Conservation (phyloP, 1,140 invertebrate genomes). For the Drosophila subobscura region DNA sequence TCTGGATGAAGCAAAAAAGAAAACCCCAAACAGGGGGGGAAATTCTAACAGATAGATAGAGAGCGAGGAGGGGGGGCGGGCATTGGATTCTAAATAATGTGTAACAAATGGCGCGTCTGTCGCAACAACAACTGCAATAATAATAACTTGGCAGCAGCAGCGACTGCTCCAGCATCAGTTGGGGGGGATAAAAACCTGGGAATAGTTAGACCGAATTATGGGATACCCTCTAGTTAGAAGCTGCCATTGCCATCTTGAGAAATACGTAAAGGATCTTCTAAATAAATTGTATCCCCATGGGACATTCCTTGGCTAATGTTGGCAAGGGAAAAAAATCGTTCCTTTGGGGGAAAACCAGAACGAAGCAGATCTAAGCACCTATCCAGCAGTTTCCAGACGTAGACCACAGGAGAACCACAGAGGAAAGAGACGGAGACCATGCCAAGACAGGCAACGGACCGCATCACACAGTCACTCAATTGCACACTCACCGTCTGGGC, state of each 20-base stretch:
- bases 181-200: background rate
- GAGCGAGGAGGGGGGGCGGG: conserved; percentile 5
- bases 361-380: no score
- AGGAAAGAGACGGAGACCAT: conserved; percentile 1
- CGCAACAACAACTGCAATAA: conserved; percentile 67
- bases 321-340: no score
- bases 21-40: background rate
- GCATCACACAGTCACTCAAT: conserved; percentile 63
- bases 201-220: background rate
- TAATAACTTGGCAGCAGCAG: conserved; percentile 64
- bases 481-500: conserved; percentile 77
- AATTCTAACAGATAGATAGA: no score
- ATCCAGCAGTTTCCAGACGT: background rate
- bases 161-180: conserved; percentile 10
- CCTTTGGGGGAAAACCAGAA: background rate
- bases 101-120: conserved; percentile 78
- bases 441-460: conserved; percentile 9
- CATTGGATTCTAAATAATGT: conserved; percentile 64
- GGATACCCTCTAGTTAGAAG: background rate
- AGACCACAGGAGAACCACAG: conserved; percentile 2
- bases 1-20: conserved; percentile 37
- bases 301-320: no score
- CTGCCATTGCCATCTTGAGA: no score
- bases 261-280: no score
- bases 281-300: no score